Evolutionary conservation across 2,888 invertebrate genomes (phyloP), one percentile per base, ranked within the genome.

Genomic region (Amblyjoppa fuscipennis): DNA sequence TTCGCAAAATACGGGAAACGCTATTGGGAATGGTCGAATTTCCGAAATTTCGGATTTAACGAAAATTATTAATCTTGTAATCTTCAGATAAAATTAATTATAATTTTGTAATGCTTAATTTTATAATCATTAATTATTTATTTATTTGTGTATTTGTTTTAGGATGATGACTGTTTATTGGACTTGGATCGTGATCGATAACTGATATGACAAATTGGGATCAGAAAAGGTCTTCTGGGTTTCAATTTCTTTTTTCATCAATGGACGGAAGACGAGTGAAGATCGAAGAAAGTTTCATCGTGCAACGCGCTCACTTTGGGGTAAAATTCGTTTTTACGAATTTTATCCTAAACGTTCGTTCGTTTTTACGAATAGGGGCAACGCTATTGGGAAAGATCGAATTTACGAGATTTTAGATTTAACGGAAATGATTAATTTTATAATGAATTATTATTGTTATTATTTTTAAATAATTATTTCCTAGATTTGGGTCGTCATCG

Each of bases 231-330:
- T 51, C 2, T 31, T 31, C 28, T 20, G 53, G 56, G 56, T 56
- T 56, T 25, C 9, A 11, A 34, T 6, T 34, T 20, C 20, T 34
- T 34, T 6, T 6, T 34, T 34, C 6, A 34, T 34, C 34, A 5
- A 34, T 34, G 34, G 34, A 1, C 1, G 34, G 34, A 34, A 34
- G 78, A 86, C 77, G 76, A 84, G 75, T 82, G 78, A 69, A 84
- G 68, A 45, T 56, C 31, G 56, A 82, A 83, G 76, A 83, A 85
- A 85, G 85, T 85, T 85, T 73, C 80, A 81, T 53, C 53, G 61
- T 38, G 61, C 56, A 85, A 78, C 75, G 77, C 77, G 77, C 77
- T 71, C 51, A 11, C 11, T 11, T 41, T 53, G 13, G n/a, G 20
- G 20, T 20, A 20, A 20, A 20, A 20, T 20, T 20, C 20, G 20